Base-by-base conservation (phyloP, 2,113 vertebrate species). In the Callaeas wilsoni region DNA sequence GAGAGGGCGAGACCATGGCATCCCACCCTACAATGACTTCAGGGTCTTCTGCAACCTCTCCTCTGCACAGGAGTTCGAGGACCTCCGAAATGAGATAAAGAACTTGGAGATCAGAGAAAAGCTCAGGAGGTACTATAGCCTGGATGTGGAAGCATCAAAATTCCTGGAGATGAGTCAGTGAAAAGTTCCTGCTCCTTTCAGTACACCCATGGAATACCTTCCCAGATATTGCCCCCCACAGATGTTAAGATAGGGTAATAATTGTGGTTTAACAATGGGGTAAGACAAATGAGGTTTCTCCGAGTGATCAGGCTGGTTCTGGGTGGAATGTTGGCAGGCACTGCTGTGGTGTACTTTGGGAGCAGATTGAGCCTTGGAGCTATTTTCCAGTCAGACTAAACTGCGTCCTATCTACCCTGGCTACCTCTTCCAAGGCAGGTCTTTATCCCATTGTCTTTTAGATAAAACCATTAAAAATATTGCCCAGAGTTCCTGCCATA, bases 31-130 rank as follows among this genome's bases (percentile, higher is more conserved):
- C 87, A 98, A 98, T 0, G 98, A 98, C 95, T 98, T 97, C 96
- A 96, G 98, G 64, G 96, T 98, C 80, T 98, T 98, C 96, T 98
- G 98, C 92, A 98, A 98, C 76, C 97, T 98, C 64, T 98, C 97
- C 1, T 97, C 97, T 30, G 97, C 89, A 0, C 96, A 96, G 68
- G 97, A 97, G 47, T 98, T 98, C 39, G 98, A 98, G 41, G 98
- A 98, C 84, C 94, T 98, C 74, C 97, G 94, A 89, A 97, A 98
- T 35, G 98, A 98, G 91, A 98, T 98, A 47, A 98, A 97, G 82
- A 98, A 97, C 90, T 92, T 97, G 84, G 98, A 98, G 63, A 97
- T 98, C 95, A 96, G 98, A 80, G 97, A 98, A 81, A 98, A 98
- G 62, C 97, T 98, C 71, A 97, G 97, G 84, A 98, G 97, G 98